Conservation (phyloP, 2,113 vertebrate species). For the Chlorodrepanis virens region DNA sequence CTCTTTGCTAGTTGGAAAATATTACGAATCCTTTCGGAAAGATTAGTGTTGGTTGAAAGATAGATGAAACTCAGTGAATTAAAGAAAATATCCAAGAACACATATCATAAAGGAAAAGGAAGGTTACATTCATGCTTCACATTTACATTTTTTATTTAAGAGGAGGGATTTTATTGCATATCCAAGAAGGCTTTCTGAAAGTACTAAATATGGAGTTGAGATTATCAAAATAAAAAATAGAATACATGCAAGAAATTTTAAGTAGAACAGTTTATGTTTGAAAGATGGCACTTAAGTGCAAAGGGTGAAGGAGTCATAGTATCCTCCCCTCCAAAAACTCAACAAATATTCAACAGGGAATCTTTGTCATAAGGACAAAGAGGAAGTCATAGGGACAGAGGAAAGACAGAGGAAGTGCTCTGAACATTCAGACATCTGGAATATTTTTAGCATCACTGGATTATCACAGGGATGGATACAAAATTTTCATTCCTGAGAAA, state of each 20-base stretch:
- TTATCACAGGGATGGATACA: background rate
- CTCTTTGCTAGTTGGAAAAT: background rate
- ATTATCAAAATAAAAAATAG: background rate
- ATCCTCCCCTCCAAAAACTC: background rate
- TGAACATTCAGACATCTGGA: background rate
- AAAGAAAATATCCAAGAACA: background rate
- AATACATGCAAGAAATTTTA: background rate
- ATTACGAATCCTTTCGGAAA: background rate
- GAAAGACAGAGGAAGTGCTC: background rate
- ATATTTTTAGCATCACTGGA: background rate
- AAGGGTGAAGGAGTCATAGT: background rate
- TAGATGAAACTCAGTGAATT: background rate
- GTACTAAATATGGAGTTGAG: background rate
- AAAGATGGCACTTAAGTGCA: background rate
- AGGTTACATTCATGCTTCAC: background rate
- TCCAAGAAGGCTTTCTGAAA: background rate
- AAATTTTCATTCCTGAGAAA: background rate
- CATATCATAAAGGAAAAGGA: background rate
- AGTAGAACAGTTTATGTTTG: background rate
- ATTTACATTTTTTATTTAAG: background rate
- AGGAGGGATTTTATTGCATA: background rate
- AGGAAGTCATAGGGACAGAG: background rate
- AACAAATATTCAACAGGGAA: background rate
- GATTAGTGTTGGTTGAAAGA: background rate
- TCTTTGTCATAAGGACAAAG: background rate